Evolutionary conservation across 2,888 invertebrate species (phyloP).

Genomic region (Masnerella sp.): DNA sequence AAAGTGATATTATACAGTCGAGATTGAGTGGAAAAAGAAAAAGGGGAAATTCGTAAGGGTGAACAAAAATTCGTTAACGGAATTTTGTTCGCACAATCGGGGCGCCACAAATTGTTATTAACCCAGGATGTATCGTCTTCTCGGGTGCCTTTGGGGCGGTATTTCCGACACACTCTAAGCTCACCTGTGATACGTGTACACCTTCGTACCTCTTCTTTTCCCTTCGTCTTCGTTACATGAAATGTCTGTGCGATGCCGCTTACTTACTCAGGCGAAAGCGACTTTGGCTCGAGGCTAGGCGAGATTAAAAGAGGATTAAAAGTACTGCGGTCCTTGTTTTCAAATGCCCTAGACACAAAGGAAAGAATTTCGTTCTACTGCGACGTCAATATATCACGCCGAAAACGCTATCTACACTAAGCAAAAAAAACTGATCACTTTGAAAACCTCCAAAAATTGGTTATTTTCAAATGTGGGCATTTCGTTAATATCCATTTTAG

Average conservation of each 20-base stretch:
- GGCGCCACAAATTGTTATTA: slow-evolving; percentile 43
- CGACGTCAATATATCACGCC: slow-evolving; percentile 48
- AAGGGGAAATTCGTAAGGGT: slow-evolving; percentile 9
- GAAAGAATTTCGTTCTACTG: slow-evolving; percentile 52
- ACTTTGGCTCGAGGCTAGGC: slow-evolving; percentile 61
- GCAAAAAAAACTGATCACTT: no score
- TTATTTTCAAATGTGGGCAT: no score
- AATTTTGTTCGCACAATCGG: slow-evolving; percentile 23
- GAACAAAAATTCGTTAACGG: slow-evolving; percentile 6
- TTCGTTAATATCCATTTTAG: no score
- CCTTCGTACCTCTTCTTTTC: slow-evolving; percentile 42
- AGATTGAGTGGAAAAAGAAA: neutral
- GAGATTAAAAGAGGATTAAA: slow-evolving; percentile 66
- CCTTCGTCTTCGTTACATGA: slow-evolving; percentile 48
- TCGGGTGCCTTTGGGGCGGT: slow-evolving; percentile 9
- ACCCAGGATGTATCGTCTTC: slow-evolving; percentile 23
- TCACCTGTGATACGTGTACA: slow-evolving; percentile 36
- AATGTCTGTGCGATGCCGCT: slow-evolving; percentile 54
- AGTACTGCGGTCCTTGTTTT: slow-evolving; percentile 58
- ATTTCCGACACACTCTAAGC: slow-evolving; percentile 14
- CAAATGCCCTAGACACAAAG: slow-evolving; percentile 56
- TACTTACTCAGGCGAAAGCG: slow-evolving; percentile 55
- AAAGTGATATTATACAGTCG: neutral
- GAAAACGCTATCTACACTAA: slow-evolving; percentile 44
- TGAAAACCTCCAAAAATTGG: no score